Evolutionary conservation across 2,888 invertebrate genomes (phyloP).

Genomic region (Ectropis crepuscularia): DNA sequence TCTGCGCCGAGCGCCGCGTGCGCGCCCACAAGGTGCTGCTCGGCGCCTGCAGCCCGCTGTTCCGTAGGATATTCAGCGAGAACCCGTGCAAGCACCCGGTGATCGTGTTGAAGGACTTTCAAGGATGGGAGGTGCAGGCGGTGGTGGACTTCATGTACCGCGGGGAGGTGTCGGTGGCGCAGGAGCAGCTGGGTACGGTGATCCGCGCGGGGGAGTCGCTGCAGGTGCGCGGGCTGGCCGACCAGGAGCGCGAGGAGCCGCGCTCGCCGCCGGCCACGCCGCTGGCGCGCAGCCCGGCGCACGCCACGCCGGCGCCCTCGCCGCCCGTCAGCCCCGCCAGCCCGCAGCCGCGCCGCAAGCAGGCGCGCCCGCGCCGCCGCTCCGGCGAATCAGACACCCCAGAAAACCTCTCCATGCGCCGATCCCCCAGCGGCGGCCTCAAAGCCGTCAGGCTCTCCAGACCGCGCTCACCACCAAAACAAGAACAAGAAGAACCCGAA

Average conservation of each 20-base stretch:
- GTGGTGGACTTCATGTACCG: conserved; percentile 97
- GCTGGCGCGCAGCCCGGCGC: conserved; percentile 76
- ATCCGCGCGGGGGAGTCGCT: conserved; percentile 95
- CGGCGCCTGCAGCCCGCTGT: conserved; percentile 95
- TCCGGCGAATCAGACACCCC: conserved; percentile 89
- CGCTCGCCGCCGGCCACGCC: conserved; percentile 72
- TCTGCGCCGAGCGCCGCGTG: conserved; percentile 93
- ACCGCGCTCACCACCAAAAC: conserved; percentile 73
- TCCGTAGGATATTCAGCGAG: conserved; percentile 94
- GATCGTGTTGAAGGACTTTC: conserved; percentile 95
- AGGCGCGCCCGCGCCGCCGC: conserved; percentile 92
- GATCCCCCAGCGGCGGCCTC: conserved; percentile 71
- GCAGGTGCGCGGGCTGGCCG: conserved; percentile 92
- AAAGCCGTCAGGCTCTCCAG: conserved; percentile 74
- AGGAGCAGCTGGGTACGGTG: conserved; percentile 92
- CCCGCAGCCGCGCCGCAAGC: conserved; percentile 93
- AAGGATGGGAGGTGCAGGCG: conserved; percentile 94
- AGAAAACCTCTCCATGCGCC: conserved; percentile 87
- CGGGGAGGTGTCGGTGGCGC: conserved; percentile 95
- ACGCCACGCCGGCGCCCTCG: conserved; percentile 73
- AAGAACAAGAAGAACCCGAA: conserved; percentile 72
- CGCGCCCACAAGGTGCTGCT: conserved; percentile 96
- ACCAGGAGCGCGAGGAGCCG: conserved; percentile 83
- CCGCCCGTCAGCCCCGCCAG: conserved; percentile 87
- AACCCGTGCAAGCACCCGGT: conserved; percentile 97